phyloP scores from a whole-genome alignment of 1,140 invertebrate genomes.

The Dreissena rostriformis region DNA sequence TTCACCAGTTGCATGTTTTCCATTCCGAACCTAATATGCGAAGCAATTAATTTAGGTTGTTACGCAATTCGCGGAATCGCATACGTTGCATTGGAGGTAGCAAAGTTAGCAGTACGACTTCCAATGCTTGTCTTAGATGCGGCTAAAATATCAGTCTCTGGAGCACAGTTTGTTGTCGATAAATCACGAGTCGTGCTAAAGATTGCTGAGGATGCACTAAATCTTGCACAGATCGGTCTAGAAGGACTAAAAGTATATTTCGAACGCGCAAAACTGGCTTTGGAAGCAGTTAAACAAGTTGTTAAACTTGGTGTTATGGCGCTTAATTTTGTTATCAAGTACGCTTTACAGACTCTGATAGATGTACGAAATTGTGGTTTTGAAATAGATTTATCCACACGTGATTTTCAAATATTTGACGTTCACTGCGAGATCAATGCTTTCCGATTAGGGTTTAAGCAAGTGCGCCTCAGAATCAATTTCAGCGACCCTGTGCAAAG shows the following conservation, averaged over 20 bases:
- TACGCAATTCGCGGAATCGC: conserved; percentile 12
- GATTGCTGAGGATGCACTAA: not conserved
- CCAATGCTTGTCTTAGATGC: conserved; percentile 2
- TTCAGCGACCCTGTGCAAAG: conserved; percentile 36
- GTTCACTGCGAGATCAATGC: conserved; percentile 27
- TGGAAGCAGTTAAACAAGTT: conserved; percentile 33
- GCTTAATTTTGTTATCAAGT: conserved; percentile 27
- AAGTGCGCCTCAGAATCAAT: conserved; percentile 9
- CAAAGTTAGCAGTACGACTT: not conserved
- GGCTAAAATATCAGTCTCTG: conserved; percentile 2
- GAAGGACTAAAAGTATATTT: conserved; percentile 4
- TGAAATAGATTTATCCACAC: conserved; percentile 3
- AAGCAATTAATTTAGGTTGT: conserved; percentile 21
- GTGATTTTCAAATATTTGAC: conserved; percentile 6
- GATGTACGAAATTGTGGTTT: conserved; percentile 48
- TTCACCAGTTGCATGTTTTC: conserved; percentile 48
- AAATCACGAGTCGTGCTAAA: conserved; percentile 9
- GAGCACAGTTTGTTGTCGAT: conserved; percentile 18
- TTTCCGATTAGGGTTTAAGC: conserved; percentile 25
- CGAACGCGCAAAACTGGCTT: conserved; percentile 25
- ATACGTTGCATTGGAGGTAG: not conserved
- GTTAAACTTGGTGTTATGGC: conserved; percentile 23
- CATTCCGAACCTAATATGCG: conserved; percentile 36
- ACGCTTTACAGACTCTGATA: conserved; percentile 27
- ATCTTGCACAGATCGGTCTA: conserved; percentile 5